Evolutionary conservation across 1,140 invertebrate species (phyloP), one percentile per base, ranked within the genome.

Genomic region (Brachionus rubens): DNA sequence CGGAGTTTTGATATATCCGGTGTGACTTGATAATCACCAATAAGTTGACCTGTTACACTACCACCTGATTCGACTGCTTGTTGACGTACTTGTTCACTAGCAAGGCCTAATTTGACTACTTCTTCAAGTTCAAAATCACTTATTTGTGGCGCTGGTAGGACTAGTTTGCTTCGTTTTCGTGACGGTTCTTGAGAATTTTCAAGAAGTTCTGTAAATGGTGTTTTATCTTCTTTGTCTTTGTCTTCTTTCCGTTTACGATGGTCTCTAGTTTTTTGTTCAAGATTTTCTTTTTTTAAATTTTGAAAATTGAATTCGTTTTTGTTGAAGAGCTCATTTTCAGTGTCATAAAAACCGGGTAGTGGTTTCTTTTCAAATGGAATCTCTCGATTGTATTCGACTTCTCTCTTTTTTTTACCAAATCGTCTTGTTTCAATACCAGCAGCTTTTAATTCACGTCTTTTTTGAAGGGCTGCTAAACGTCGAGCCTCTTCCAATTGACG

Each of bases 401-500:
- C 82, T 75, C 82, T 80, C 72, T 82, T 82, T 54, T 80, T 82
- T 65, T 80, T 82, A 21, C 79, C 33, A 56, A 40, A 76, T 19
- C 77, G 86, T 14, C 88, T 85, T 14, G 88, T 88, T 78, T 83
- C 85, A 80, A 99, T 98, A n/a, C 97, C 97, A 47, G 96, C 97
- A 79, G 96, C 96, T 81, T 94, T 89, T 5, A 99, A 86, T 85
- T 99, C 96, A 68, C 97, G 86, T 14, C 95, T 87, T 83, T 99
- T 99, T 82, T 99, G 97, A 48, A 99, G 83, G 1, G 96, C 92
- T 33, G 97, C 96, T 26, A 99, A 86, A 52, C 97, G 87, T 52
- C 96, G 88, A 0, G 97, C 97, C 86, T 99, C 96, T 84, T 98
- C 96, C 65, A 99, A 85, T 83, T 99, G 97, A 81, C 98, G 98